Base-by-base conservation (phyloP, 2,888 invertebrate species). In the Masnerella sp. region DNA sequence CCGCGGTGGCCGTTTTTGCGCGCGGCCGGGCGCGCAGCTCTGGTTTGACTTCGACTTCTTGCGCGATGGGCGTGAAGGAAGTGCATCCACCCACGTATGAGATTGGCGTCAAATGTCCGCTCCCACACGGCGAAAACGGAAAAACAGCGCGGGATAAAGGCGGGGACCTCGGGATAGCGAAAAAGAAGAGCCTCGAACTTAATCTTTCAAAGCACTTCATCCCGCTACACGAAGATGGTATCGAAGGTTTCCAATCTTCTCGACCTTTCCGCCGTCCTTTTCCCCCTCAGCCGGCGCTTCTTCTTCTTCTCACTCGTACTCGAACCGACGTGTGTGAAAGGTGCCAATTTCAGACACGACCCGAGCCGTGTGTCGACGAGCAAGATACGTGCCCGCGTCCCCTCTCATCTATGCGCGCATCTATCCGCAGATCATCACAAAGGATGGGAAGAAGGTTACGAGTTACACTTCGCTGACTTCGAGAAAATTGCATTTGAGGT, bases 331-430 rank as follows among this genome's bases (percentile, higher is more conserved):
- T 56, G 65, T 74, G 77, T 79, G 79, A 80, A 80, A 80, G 79
- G 78, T 80, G 76, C 78, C 79, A 79, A 80, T 80, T 80, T 80
- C 65, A 77, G 69, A 20, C 52, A 54, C 64, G 74, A 74, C 69
- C 43, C 30, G 17, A 43, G 47, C 51, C 51, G 58, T 58, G 56
- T 64, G 68, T 73, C 65, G 73, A 61, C 52, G 28, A 17, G 5
- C 38, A 38, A 58, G 56, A 64, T 65, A 74, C 58, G 68, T 62
- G 58, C 49, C 36, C 47, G 59, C 43, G 61, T 62, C 62, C 54
- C 68, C 64, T 52, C 68, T 62, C 68, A 74, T 62, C 62, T 59
- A 74, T 62, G 67, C 40, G 67, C 45, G 34, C 45, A 51, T 64
- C 69, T 65, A 74, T 69, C 68, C 54, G 32, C 58, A 22, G 69